Evolutionary conservation across 2,797 vertebrate genomes (phyloP).

Genomic region (Hafferia zeledoni): DNA sequence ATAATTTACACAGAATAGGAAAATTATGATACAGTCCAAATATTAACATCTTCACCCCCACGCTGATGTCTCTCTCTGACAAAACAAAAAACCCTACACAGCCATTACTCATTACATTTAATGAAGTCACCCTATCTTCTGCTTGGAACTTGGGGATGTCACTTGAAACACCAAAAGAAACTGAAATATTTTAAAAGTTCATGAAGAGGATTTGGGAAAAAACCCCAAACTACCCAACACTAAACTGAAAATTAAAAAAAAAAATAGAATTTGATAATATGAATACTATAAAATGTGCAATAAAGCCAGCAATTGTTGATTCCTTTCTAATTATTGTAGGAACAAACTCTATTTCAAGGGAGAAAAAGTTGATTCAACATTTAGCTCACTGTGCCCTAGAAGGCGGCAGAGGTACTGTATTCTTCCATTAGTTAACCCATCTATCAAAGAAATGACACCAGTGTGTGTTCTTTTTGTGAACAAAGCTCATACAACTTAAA

Average conservation of each 20-base stretch:
- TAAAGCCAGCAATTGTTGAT: constrained; percentile 62
- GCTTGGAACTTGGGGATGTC: constrained; percentile 57
- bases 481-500: constrained; percentile 35
- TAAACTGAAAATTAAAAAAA: not conserved
- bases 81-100: constrained; percentile 57
- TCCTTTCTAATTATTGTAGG: not conserved
- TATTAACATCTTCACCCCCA: constrained; percentile 90
- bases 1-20: constrained; percentile 95
- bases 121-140: constrained; percentile 60
- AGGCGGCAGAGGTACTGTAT: not conserved
- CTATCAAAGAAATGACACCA: not conserved
- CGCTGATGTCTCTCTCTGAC: constrained; percentile 56
- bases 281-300: constrained; percentile 71
- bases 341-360: not conserved
- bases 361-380: constrained; percentile 12
- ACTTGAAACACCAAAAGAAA: constrained; percentile 56
- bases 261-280: constrained; percentile 57
- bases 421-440: not conserved
- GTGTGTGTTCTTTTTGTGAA: not conserved
- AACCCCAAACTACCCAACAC: not conserved
- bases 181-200: constrained; percentile 7
- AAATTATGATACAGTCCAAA: constrained; percentile 94
- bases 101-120: constrained; percentile 62
- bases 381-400: not conserved
- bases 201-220: not conserved